Evolutionary conservation across 2,888 invertebrate species (phyloP), one percentile per base, ranked within the genome.

Genomic region (Spatulosminthurus flaviceps): DNA sequence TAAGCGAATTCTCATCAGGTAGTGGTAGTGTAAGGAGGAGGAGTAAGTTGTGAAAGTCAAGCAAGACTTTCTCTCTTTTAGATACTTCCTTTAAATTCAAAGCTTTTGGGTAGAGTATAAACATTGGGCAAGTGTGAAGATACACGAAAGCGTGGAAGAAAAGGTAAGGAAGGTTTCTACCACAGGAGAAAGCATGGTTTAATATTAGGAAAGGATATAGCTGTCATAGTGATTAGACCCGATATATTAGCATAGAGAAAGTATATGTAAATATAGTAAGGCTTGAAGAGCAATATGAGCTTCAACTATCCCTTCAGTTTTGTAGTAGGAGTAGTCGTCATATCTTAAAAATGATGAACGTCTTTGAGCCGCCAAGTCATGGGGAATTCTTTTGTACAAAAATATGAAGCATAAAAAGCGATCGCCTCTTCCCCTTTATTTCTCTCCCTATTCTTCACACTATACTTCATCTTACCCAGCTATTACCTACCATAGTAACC

Each of bases 261-360:
- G n/a, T n/a, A n/a, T n/a, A n/a, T n/a, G n/a, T n/a, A n/a, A n/a
- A n/a, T n/a, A n/a, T n/a, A n/a, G n/a, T n/a, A n/a, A n/a, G n/a
- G n/a, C n/a, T n/a, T n/a, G n/a, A 7, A 64, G 21, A 43, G 77
- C 34, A 34, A 34, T 34, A 34, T 9, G 5, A 4, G 4, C 4
- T 34, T 34, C 34, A 7, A 4, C 34, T 9, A 4, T 34, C 34
- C 34, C 4, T 34, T 7, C 34, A 34, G 34, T n/a, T n/a, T n/a
- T n/a, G n/a, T n/a, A n/a, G n/a, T n/a, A n/a, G n/a, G n/a, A n/a
- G n/a, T n/a, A n/a, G n/a, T 26, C 22, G 78, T 64, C 42, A 72
- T 71, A 61, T 61, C 60, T 70, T 34, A 34, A 64, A 78, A 71
- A 78, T 78, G 78, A 78, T 78, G 78, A 78, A 78, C 78, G 72